Evolutionary conservation across 1,140 invertebrate species (phyloP), one percentile per base, ranked within the genome.

Genomic region (Asobara japonica): DNA sequence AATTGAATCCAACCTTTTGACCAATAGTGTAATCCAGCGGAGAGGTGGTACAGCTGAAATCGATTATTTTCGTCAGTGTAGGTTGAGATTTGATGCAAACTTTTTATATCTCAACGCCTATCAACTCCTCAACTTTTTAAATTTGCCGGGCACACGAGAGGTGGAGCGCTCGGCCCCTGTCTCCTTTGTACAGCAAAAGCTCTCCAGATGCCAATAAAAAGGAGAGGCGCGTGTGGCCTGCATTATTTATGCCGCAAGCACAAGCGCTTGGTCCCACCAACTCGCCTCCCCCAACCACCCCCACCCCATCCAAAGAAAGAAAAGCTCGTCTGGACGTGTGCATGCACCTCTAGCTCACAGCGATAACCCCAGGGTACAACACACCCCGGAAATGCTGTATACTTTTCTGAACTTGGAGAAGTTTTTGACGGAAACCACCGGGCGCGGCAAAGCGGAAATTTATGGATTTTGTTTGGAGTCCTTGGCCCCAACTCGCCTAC

Each of bases 391-490:
- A 84, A 84, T 84, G 84, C 82, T 83, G 83, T 83, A 56, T 56
- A 56, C 51, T 56, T 86, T 84, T 85, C 80, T 80, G 77, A 84
- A 84, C 78, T 86, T 82, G 72, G 77, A 80, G 80, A 85, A 86
- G 82, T 86, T 84, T n/a, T 78, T 83, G 84, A 84, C 82, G 83
- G 84, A 84, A 85, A 84, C 83, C 84, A 81, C 81, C 79, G 83
- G 81, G 78, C 83, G 78, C 79, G 77, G 80, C 76, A 78, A 80
- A 78, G 80, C 79, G 82, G 83, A 82, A 85, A 86, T 85, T 86
- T 86, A 86, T 86, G 84, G 83, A 85, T 84, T 86, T 86, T 86
- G 84, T 86, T 86, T 82, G 82, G 80, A 79, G 76, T 80, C 81
- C 80, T 80, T 80, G 80, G 77, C 75, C 76, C 70, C 71, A 79